Conservation (phyloP, 92 coral and sea anemone species). For the Siderastrea radians region DNA sequence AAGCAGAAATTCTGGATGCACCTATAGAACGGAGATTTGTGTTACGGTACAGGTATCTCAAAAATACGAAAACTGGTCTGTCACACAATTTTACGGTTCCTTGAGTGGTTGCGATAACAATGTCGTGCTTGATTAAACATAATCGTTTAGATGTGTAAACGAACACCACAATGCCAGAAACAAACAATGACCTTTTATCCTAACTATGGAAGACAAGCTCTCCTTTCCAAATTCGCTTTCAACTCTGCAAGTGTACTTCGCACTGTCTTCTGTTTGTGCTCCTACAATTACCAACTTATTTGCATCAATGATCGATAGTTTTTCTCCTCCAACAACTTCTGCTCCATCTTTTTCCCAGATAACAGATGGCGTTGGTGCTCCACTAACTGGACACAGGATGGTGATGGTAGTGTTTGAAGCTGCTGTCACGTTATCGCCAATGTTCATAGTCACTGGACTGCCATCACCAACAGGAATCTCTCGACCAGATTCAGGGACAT, state of each 20-base stretch:
- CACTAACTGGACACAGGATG: slow-evolving; percentile 76
- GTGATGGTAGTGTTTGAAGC: slow-evolving; percentile 76
- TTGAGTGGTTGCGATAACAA: no score
- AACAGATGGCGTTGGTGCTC: slow-evolving; percentile 82
- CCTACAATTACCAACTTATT: slow-evolving; percentile 22
- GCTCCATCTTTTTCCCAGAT: slow-evolving; percentile 78
- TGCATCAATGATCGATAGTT: background rate
- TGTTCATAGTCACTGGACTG: slow-evolving; percentile 50
- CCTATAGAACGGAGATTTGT: no score
- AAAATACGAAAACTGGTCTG: no score
- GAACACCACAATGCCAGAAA: background rate
- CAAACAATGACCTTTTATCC: slow-evolving; percentile 12
- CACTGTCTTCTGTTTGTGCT: slow-evolving; percentile 27
- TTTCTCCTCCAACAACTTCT: slow-evolving; percentile 23
- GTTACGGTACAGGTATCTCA: no score
- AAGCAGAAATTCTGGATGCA: no score
- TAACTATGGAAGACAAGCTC: slow-evolving; percentile 17
- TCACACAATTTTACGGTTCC: no score
- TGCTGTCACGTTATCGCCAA: slow-evolving; percentile 79
- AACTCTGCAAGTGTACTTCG: slow-evolving; percentile 49
- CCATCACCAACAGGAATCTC: slow-evolving; percentile 52
- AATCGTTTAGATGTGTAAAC: no score
- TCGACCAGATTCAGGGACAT: background rate
- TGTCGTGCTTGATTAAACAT: no score
- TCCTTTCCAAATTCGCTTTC: slow-evolving; percentile 47